Evolutionary conservation across 2,113 vertebrate species (phyloP), one percentile per base, ranked within the genome.

Genomic region (Ameiurus melas): DNA sequence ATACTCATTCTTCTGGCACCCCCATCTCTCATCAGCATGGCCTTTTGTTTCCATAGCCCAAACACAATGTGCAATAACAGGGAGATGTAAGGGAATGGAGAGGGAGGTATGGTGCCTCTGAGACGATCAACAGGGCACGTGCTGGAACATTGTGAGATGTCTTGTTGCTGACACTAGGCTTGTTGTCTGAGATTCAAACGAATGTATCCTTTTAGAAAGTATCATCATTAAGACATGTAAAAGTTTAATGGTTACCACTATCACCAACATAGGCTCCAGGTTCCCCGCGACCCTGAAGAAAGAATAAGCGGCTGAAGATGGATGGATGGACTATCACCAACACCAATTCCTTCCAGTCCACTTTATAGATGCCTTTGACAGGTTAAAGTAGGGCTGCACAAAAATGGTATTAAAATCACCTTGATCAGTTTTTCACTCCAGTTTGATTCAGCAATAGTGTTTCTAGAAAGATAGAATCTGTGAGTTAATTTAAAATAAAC

Each of bases 141-240:
- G 87, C 86, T 93, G 93, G 92, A 90, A 94, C 90, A 91, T 92
- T 86, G 86, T 14, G 13, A 89, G 87, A 92, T 92, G 91, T 92
- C 92, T 92, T 91, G 73, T 87, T 90, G 93, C 83, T 89, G 87
- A 66, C 91, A 91, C 79, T 90, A 90, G 86, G 89, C 89, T 89
- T 89, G 79, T 90, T 90, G 87, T 92, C 90, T 92, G 43, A n/a
- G 82, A 91, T 85, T 86, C 89, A 91, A 91, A 91, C 90, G 70
- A 88, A 90, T 84, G 83, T 64, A 87, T 86, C 94, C 66, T 86
- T 91, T 89, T 86, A 90, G 85, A 86, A 88, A 86, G 92, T 88
- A 87, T 92, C 88, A 93, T 94, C 86, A 92, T 93, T 92, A 91
- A 93, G 89, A 89, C 88, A 43, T 84, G 89, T 92, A 86, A 78